Evolutionary conservation across 2,797 vertebrate genomes (phyloP).

Genomic region (Falco naumanni): DNA sequence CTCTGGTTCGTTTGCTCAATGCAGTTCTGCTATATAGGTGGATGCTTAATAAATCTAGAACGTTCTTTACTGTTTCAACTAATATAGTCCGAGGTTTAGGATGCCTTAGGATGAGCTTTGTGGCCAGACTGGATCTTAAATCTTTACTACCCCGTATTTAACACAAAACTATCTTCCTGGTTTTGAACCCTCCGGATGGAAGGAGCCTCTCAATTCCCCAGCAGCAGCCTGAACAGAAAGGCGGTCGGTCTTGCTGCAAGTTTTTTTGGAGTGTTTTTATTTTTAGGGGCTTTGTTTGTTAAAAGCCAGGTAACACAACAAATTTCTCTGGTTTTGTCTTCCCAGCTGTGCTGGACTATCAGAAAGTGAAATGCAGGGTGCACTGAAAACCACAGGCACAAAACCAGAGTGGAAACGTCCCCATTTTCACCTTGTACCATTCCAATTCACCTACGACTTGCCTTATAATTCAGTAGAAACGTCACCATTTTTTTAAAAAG

Average conservation of each 20-base stretch:
- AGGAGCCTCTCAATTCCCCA: not conserved
- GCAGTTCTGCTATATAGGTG: not conserved
- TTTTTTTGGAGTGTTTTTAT: too few species aligned
- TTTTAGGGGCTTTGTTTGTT: not conserved
- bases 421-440: not conserved
- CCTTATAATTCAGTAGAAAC: not conserved
- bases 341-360: not conserved
- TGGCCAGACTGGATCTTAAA: not conserved
- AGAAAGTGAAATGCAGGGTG: not conserved
- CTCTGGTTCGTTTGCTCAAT: not conserved
- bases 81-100: not conserved
- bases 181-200: not conserved
- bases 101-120: not conserved
- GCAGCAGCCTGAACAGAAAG: not conserved
- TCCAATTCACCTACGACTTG: fast-evolving
- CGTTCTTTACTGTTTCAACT: not conserved
- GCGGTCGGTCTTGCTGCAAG: not conserved
- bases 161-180: constrained; percentile 22
- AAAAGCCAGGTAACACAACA: not conserved
- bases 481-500: not conserved
- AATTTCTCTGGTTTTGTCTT: not conserved
- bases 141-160: not conserved
- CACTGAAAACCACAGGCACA: not conserved
- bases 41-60: not conserved
- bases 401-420: not conserved